Conservation (phyloP, 30 jellyfish, hydroid and myxozoan species). For the Morbakka virulenta region DNA sequence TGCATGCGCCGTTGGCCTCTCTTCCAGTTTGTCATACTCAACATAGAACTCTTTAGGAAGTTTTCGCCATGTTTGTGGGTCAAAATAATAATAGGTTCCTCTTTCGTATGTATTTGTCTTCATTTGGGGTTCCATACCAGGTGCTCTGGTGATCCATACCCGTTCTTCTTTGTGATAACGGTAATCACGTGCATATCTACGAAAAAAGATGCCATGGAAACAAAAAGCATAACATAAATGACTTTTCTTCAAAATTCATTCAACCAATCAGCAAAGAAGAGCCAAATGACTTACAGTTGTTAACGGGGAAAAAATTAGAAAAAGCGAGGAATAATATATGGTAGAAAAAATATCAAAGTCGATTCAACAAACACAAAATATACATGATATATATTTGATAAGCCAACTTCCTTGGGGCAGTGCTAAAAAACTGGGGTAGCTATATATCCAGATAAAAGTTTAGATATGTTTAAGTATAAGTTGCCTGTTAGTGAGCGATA, state of each 20-base stretch:
- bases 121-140: conserved; percentile 98
- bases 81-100: conserved; percentile 94
- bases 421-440: no score
- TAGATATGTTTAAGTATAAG: no score
- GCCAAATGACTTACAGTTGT: no score
- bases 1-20: conserved; percentile 83
- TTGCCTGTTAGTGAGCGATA: no score
- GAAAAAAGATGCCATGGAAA: background rate
- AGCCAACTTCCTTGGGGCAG: no score
- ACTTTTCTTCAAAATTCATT: background rate
- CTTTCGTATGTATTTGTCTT: conserved; percentile 91
- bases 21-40: conserved; percentile 93
- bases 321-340: no score
- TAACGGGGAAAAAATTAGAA: no score
- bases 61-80: conserved; percentile 93
- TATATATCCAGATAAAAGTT: no score
- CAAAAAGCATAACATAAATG: background rate
- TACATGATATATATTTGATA: no score
- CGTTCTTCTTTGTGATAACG: conserved; percentile 95
- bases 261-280: background rate
- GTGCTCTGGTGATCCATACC: conserved; percentile 96
- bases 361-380: no score
- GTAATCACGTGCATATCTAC: conserved; percentile 91
- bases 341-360: no score
- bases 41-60: conserved; percentile 93